Percentiles rank a stretch among this genome's conserved stretches.
phyloP scores from a whole-genome alignment of 2,113 vertebrate genomes.

The Clarias gariepinus region DNA sequence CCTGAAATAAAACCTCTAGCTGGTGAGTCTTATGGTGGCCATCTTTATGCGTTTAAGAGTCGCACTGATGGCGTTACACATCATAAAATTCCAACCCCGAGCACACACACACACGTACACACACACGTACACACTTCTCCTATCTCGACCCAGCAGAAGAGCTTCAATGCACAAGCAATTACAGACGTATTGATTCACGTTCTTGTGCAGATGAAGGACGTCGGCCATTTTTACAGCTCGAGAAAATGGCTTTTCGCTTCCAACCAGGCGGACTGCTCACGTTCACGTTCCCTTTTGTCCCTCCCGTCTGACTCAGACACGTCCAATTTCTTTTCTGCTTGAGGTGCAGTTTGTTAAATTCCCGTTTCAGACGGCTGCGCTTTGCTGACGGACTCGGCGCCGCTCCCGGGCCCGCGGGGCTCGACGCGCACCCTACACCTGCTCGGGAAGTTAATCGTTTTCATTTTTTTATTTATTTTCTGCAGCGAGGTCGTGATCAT shows the following conservation, averaged over 20 bases:
- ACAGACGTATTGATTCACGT: not conserved
- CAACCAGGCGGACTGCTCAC: not conserved
- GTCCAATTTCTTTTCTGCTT: conserved; percentile 31
- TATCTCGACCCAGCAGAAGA: conserved; percentile 11
- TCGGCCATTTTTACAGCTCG: not conserved
- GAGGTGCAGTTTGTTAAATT: conserved; percentile 32
- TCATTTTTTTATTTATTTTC: not conserved
- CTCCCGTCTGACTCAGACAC: not conserved
- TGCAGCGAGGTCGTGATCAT: not conserved
- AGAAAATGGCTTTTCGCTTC: conserved; percentile 13
- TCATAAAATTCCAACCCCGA: not conserved
- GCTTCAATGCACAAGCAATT: conserved; percentile 5
- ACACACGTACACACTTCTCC: not conserved
- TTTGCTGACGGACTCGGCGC: conserved; percentile 2
- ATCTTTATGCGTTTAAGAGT: not conserved
- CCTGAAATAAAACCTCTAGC: not conserved
- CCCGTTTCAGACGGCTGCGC: not conserved
- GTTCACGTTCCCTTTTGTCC: not conserved
- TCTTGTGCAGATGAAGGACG: conserved; percentile 2
- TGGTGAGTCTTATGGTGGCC: not conserved
- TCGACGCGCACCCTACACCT: not conserved
- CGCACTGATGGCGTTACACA: not conserved
- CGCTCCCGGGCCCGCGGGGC: not conserved
- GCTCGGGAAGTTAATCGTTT: not conserved
- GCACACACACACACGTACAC: not conserved